phyloP scores from a whole-genome alignment of 2,888 invertebrate genomes.

The Heliconius ismenius region DNA sequence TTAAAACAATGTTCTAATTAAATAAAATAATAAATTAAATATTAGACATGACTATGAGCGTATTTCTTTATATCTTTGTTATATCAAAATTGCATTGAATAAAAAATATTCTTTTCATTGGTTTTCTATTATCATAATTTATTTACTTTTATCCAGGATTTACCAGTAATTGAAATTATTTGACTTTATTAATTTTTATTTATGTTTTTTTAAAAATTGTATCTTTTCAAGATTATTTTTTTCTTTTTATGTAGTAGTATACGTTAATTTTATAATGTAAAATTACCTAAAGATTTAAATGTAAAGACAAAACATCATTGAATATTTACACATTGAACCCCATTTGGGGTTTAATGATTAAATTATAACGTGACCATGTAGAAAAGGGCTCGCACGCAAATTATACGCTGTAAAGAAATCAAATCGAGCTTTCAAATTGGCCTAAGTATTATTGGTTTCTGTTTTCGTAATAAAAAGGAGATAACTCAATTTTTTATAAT shows the following conservation, averaged over 20 bases:
- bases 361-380: constrained; percentile 24
- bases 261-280: not conserved
- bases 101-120: no score
- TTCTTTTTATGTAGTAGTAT: no score
- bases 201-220: not conserved
- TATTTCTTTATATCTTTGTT: no score
- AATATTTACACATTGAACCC: constrained; percentile 10
- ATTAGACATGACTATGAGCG: no score
- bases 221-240: no score
- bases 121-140: no score
- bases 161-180: no score
- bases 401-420: constrained; percentile 30
- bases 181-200: no score
- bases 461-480: not conserved
- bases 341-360: constrained; percentile 17
- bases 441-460: constrained; percentile 21
- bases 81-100: no score
- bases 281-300: not conserved
- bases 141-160: no score
- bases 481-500: not conserved
- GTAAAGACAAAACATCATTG: not conserved
- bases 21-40: no score
- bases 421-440: constrained; percentile 25
- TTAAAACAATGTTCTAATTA: no score
- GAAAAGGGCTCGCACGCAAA: constrained; percentile 30